phyloP scores from a whole-genome alignment of 2,113 vertebrate genomes.

The Melanostigma gelatinosum region DNA sequence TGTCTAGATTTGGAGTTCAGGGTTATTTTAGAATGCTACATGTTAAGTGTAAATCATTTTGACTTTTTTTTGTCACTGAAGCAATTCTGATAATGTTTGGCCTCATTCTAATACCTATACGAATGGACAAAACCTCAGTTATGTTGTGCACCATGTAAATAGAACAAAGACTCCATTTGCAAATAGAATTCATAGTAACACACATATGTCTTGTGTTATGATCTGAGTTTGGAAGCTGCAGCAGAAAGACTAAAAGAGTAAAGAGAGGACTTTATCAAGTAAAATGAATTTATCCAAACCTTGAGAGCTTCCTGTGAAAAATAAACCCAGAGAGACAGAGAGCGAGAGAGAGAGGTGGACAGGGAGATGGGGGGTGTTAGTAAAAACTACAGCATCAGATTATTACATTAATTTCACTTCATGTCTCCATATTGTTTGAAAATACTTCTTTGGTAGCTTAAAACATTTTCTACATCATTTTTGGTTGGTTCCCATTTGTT shows the following conservation, averaged over 20 bases:
- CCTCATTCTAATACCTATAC: not conserved
- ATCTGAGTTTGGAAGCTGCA: constrained; percentile 1
- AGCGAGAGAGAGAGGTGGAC: not conserved
- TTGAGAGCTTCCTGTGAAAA: constrained; percentile 94
- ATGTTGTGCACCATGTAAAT: not conserved
- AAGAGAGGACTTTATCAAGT: constrained; percentile 23
- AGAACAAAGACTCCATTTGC: constrained; percentile 2
- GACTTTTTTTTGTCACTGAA: too few species aligned
- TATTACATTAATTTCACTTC: not conserved
- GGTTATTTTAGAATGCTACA: too few species aligned
- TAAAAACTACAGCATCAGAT: constrained; percentile 15
- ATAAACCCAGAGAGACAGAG: constrained; percentile 75
- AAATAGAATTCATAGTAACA: not conserved
- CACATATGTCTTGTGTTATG: not conserved
- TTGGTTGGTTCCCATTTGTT: not conserved
- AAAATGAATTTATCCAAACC: constrained; percentile 88
- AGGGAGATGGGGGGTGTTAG: not conserved
- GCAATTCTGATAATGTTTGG: too few species aligned
- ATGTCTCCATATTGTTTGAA: not conserved
- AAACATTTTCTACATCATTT: not conserved
- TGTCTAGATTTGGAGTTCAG: not conserved
- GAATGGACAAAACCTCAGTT: not conserved
- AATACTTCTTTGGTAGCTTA: too few species aligned
- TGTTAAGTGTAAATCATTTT: not conserved
- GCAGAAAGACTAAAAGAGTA: constrained; percentile 22